Evolutionary conservation across 2,888 invertebrate species (phyloP), one percentile per base, ranked within the genome.

Genomic region (Drosophila macrospina): DNA sequence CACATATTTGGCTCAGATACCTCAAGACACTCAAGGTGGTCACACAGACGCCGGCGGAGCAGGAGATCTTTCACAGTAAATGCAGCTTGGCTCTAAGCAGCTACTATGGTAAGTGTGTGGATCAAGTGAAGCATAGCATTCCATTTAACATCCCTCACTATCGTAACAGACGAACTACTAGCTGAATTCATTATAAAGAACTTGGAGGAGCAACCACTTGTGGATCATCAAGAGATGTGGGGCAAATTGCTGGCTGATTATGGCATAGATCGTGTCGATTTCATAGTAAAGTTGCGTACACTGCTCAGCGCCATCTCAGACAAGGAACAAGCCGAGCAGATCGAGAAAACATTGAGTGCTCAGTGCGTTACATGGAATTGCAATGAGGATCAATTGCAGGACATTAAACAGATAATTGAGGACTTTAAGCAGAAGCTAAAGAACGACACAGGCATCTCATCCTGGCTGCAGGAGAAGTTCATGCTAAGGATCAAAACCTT

Each of bases 1-100:
- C 78, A 0, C 47, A 69, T 10, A 55, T 83, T 1, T 83, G 82
- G 82, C 48, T 78, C 0, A 59, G 63, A 1, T 86, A 83, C 52
- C 52, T 83, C 0, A 56, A 62, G 42, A 56, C 55, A 0, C 50
- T 62, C 0, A 26, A 65, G 20, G 50, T 56, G 13, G 76, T 78
- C 2, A 80, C 80, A 5, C 76, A 86, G 39, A 78, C 83, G 0
- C 6, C 52, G 0, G 62, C 50, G 0, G 83, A 82, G 44, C 47
- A 6, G 5, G 20, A 16, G 1, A 1, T 4, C 0, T 86, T 74
- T 16, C 15, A 67, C 0, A 11, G 6, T 0, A 66, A 68, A 11
- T 82, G 83, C 42, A 37, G 28, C 5, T 10, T 10, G 5, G 80
- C 82, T 0, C 26, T 83, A 1, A 0, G 39, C 24, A 55, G 60